phyloP scores from a whole-genome alignment of 2,797 vertebrate species.

The Sciurus vulgaris region DNA sequence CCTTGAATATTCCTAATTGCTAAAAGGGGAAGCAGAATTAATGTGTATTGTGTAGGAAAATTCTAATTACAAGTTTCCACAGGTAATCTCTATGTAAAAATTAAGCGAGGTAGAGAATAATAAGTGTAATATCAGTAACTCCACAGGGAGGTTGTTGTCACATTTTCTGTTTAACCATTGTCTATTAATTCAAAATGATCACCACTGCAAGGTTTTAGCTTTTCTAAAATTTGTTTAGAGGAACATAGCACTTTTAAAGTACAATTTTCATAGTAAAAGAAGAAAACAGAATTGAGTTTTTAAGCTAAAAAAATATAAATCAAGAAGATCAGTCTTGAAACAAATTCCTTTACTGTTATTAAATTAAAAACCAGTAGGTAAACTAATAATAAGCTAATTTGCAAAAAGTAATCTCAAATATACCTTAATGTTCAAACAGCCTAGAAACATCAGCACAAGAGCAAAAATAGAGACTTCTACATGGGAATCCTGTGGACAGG shows the following conservation, averaged over 20 bases:
- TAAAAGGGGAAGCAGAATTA: constrained; percentile 6
- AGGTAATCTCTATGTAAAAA: neutral
- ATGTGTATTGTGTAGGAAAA: neutral
- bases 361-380: neutral
- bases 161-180: neutral
- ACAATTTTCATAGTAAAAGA: neutral
- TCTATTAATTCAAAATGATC: neutral
- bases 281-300: constrained; percentile 29
- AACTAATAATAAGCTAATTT: neutral
- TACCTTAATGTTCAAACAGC: constrained; percentile 7
- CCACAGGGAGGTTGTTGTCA: neutral
- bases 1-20: neutral
- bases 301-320: neutral
- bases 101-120: neutral
- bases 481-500: neutral
- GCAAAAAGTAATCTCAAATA: constrained; percentile 36
- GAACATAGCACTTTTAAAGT: neutral
- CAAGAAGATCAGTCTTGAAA: constrained; percentile 48
- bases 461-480: neutral
- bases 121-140: neutral
- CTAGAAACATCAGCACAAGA: constrained; percentile 26
- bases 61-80: neutral
- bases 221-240: neutral
- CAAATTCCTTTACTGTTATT: neutral
- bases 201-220: neutral